Evolutionary conservation across 2,113 vertebrate species (phyloP).

Genomic region (Cinclus cinclus): DNA sequence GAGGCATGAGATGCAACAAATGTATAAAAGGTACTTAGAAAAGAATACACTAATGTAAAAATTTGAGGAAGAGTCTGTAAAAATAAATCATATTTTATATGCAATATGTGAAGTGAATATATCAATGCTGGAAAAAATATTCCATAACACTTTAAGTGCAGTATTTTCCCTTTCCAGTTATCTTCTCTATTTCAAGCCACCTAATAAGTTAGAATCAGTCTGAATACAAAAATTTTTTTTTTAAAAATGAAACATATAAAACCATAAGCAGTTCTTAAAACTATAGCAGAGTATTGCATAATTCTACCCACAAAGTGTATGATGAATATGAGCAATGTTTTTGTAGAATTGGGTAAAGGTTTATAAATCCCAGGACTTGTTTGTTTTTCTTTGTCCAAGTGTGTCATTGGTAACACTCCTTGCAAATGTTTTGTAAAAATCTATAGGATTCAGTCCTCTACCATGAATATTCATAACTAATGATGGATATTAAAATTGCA

Average conservation of each 20-base stretch:
- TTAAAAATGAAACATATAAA: background rate
- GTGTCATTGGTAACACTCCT: background rate
- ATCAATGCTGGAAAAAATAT: background rate
- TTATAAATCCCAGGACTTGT: background rate
- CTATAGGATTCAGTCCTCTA: background rate
- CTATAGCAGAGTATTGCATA: background rate
- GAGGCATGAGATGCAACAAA: background rate
- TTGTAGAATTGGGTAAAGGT: background rate
- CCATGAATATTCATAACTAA: background rate
- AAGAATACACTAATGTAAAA: background rate
- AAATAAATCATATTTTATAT: background rate
- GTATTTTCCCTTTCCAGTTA: background rate
- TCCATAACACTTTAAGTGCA: background rate
- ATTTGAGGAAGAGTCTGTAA: background rate
- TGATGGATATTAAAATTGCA: background rate
- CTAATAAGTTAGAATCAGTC: background rate
- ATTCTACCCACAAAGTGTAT: background rate
- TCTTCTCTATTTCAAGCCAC: background rate
- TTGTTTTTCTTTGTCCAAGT: background rate
- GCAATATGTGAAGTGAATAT: background rate
- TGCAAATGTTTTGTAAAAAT: background rate
- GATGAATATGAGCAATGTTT: background rate
- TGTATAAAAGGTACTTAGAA: background rate
- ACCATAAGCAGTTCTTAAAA: background rate
- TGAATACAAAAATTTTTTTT: background rate